Evolutionary conservation across 2,888 invertebrate species (phyloP), one percentile per base, ranked within the genome.

Genomic region (Laothoe populi): DNA sequence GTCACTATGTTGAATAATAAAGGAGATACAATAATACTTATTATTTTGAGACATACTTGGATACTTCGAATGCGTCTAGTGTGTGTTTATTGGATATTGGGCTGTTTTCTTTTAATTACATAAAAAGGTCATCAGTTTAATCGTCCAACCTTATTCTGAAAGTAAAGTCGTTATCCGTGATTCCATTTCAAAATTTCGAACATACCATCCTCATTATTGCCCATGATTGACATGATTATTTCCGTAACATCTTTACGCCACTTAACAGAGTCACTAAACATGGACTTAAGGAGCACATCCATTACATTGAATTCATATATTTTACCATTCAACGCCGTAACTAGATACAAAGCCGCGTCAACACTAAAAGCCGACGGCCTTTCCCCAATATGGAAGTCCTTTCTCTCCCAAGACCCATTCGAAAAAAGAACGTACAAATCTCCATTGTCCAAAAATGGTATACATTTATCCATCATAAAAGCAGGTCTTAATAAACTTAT

Each of bases 271-370:
- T 76, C 64, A 0, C 83, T 79, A 65, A 87, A 88, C 83, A 88
- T 84, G 0, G 87, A 86, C 19, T 80, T 78, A 1, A 87, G 59
- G 5, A 88, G 53, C 0, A 83, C 74, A 23, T 88, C 88, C 83
- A 88, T 84, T 0, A 89, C 81, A 72, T 89, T 87, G 64, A 84
- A 87, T 58, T 89, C 89, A 61, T 85, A 89, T 62, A 89, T 84
- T 61, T 83, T 87, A 0, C 89, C 88, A 66, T 89, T 70, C 2
- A 84, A 46, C 0, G 89, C 87, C 1, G 82, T 82, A 0, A 87
- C 83, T 10, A 89, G 61, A 57, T 89, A 88, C 16, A 89, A 75
- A 2, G 83, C 80, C 1, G 88, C 81, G 60, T 89, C 88, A 0
- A 88, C 77, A 62, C 88, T 90, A 24, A 78, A 81, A 0, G 89